phyloP scores from a whole-genome alignment of 2,113 vertebrate genomes.

The Mobula hypostoma region DNA sequence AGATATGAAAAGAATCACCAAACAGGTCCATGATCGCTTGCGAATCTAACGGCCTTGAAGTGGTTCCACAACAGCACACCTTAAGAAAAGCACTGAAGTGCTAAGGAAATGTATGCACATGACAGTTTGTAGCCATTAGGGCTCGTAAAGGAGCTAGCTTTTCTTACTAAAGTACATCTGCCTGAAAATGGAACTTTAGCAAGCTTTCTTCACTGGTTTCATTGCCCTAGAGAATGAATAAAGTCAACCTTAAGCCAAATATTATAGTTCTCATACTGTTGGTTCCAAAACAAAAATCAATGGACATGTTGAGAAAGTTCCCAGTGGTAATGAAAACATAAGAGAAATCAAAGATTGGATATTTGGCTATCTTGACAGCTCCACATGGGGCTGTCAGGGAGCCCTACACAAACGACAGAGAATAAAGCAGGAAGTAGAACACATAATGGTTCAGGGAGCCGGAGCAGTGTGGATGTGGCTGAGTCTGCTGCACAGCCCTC shows the following conservation, averaged over 20 bases:
- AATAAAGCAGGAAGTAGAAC: not conserved
- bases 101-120: not conserved
- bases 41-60: not conserved
- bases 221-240: not conserved
- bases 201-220: not conserved
- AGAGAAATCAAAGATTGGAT: not conserved
- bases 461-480: not conserved
- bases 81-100: not conserved
- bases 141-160: not conserved
- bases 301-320: not conserved
- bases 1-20: not conserved
- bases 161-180: not conserved
- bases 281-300: not conserved
- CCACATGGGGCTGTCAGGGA: not conserved
- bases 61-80: not conserved
- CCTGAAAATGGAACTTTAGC: not conserved
- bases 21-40: not conserved
- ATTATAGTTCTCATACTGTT: not conserved
- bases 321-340: not conserved
- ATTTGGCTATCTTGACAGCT: not conserved
- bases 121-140: not conserved
- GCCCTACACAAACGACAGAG: not conserved
- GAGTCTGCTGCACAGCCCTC: not conserved
- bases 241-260: not conserved
- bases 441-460: not conserved